Evolutionary conservation across 2,113 vertebrate species (phyloP), one percentile per base, ranked within the genome.

Genomic region (Tetrao urogallus): DNA sequence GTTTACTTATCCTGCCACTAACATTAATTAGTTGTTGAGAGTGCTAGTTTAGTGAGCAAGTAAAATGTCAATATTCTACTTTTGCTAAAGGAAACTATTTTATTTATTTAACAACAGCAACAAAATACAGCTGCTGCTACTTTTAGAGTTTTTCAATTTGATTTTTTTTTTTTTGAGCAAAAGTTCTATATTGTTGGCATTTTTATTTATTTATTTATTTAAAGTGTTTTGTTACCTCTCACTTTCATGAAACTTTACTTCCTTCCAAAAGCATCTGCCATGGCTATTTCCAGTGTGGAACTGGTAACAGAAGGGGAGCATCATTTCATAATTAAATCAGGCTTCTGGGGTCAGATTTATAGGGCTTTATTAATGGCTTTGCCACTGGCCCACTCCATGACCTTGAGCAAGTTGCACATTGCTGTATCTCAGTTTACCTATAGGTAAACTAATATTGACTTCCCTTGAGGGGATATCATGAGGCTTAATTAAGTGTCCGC

Each of bases 391-490:
- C 88, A 90, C 85, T 95, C 85, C 54, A 13, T 91, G 94, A 96
- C 95, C 94, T 96, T 96, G 92, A 95, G 70, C 73, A 91, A 94
- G 95, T 95, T 94, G 86, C 0, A 0, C 91, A 86, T 94, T 95
- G 77, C 82, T 96, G 36, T 95, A 96, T 94, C 93, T 94, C 94
- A 95, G 85, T 96, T 97, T 95, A 95, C 94, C 91, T 92, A 22
- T 93, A 95, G 83, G 91, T 93, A 93, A 95, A 97, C 93, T 92
- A 95, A 95, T 96, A 96, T 93, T 97, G 96, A 96, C 95, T 92
- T 96, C 93, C 92, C 92, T 92, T 88, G 86, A 86, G 90, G 70
- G 82, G 82, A n/a, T 88, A 92, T 94, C 76, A 40, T 81, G 88
- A 90, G 76, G 57, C 91, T 94, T 97, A 94, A 95, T 96, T 95